Evolutionary conservation across 2,113 vertebrate genomes (phyloP).

Genomic region (Ammodytes dubius): DNA sequence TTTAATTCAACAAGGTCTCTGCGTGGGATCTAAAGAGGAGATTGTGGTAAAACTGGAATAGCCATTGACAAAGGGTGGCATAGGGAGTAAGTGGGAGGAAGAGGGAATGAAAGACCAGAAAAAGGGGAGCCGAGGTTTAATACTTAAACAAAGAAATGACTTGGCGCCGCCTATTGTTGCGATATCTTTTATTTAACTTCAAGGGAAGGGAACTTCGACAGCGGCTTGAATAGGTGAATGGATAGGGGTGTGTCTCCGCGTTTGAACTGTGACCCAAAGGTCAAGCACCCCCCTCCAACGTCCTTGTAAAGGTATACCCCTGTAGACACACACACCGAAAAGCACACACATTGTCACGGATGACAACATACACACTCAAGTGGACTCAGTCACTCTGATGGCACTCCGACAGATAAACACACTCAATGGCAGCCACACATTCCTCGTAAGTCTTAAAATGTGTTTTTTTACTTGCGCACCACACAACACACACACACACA

Average conservation of each 20-base stretch:
- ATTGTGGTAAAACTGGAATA: conserved; percentile 30
- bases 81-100: conserved; percentile 43
- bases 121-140: conserved; percentile 43
- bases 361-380: conserved; percentile 61
- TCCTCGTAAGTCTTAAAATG: conserved; percentile 36
- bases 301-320: conserved; percentile 64
- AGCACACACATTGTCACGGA: conserved; percentile 47
- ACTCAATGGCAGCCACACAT: conserved; percentile 41
- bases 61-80: conserved; percentile 33
- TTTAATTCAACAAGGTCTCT: conserved; percentile 31
- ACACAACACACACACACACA: background rate
- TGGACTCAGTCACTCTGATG: conserved; percentile 53
- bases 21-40: conserved; percentile 14
- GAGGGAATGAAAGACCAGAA: conserved; percentile 37
- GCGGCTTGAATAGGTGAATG: conserved; percentile 54
- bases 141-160: conserved; percentile 65
- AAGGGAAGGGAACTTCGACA: conserved; percentile 53
- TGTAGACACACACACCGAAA: conserved; percentile 43
- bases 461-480: background rate
- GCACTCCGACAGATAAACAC: conserved; percentile 38
- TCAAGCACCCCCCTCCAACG: conserved; percentile 57
- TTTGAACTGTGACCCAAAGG: conserved; percentile 73
- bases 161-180: conserved; percentile 53
- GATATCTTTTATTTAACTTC: conserved; percentile 66
- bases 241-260: conserved; percentile 31